These are phyloP conservation scores for Lordiphosa mommai DNA, from an alignment of 1,140 invertebrate genomes.

Conservation along the genomic window DNA sequence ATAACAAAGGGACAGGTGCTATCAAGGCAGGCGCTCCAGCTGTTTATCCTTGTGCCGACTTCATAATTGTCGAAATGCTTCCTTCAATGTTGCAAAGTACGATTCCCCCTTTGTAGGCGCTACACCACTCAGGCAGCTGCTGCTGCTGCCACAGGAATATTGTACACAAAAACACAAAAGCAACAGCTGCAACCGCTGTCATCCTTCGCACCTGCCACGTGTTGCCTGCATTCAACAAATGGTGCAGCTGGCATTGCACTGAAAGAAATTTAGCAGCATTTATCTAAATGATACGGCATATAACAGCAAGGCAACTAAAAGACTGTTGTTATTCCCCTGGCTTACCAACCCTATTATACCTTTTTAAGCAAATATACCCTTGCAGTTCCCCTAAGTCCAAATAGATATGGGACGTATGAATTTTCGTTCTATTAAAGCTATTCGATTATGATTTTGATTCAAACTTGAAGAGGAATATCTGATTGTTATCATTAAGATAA, in stretches of 20 bases:
- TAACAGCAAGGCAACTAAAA: too few relatives aligned
- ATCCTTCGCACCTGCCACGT: constrained; percentile 62
- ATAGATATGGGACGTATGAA: too few relatives aligned
- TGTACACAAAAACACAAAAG: constrained; percentile 11
- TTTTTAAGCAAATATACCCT: too few relatives aligned
- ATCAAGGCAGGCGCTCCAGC: constrained; percentile 5
- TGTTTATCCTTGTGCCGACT: constrained; percentile 38
- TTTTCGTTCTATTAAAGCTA: too few relatives aligned
- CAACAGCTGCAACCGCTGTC: constrained; percentile 11
- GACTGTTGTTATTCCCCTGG: too few relatives aligned
- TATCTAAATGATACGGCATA: background rate
- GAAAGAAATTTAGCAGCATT: background rate
- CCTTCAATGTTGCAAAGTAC: background rate
- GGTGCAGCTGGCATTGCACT: constrained; percentile 6
- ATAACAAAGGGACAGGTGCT: constrained; percentile 40
- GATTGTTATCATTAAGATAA: too few relatives aligned
- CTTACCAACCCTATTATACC: too few relatives aligned
- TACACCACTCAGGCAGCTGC: constrained; percentile 33
- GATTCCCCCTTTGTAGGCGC: background rate
- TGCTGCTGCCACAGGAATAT: constrained; percentile 9
- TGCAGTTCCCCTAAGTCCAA: too few relatives aligned
- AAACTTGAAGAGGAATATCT: too few relatives aligned
- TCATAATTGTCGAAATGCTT: constrained; percentile 49
- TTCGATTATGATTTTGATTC: too few relatives aligned
- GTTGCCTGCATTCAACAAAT: constrained; percentile 24